Evolutionary conservation across 2,113 vertebrate species (phyloP), one percentile per base, ranked within the genome.

Genomic region (Phyllostomus hastatus): DNA sequence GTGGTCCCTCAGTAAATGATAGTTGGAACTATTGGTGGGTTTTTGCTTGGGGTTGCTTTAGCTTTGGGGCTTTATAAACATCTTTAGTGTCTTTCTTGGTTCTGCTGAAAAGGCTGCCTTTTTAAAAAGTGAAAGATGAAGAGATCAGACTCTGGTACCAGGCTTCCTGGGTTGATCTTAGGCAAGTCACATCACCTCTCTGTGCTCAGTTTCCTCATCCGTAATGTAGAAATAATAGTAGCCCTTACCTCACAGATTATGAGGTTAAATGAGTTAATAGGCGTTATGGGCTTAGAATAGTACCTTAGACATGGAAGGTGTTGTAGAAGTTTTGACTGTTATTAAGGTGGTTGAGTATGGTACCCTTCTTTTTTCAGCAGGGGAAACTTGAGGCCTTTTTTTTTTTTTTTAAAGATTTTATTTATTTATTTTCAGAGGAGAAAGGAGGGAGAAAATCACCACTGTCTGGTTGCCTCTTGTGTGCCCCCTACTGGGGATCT

Each of bases 11-110:
- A 75, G 69, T 84, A 67, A 93, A 61, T 96, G 67, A 46, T 43
- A 64, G 33, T 48, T 22, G 7, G 48, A 83, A 89, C 50, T 48
- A 89, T 73, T 83, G 80, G 28, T 89, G 26, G 78, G 43, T 87
- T 96, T 95, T 88, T 95, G 43, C 64, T 95, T 95, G 78, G 70
- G 10, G 79, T 81, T 97, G 64, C 78, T 78, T 93, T 96, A 70
- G 64, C 43, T 83, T 95, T 97, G 87, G 67, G 9, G 80, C 79
- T 78, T 96, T 90, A 35, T 88, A 70, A 96, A 91, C 16, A 80
- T 64, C 35, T 10, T 38, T 6, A 17, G 31, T 66, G 38, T 66
- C 83, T 57, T 3, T 96, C 28, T 91, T 95, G 15, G 50, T 93
- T 97, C 46, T 93, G 9, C 61, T 66, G 17, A 54, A 79, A 78